Percentiles rank a stretch among this genome's conserved stretches.
Evolutionary conservation across 1,140 invertebrate species (phyloP).

Genomic region (Camponotus vicinus): DNA sequence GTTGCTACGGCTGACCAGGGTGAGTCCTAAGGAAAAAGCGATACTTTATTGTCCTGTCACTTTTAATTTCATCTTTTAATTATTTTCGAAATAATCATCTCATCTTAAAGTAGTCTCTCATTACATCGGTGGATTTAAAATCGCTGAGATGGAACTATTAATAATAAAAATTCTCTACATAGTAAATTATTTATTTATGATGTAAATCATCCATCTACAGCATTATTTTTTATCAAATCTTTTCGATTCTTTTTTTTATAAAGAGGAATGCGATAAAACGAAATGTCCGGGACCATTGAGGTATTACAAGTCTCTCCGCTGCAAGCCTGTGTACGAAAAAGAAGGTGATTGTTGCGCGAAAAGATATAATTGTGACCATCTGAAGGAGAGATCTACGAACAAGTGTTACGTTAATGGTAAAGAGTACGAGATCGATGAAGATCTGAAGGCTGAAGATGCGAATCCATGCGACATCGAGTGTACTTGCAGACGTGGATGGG

Average conservation of each 20-base stretch:
- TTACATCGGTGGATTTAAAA: not conserved
- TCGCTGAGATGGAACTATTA: not conserved
- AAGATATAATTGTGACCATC: slow-evolving; percentile 67
- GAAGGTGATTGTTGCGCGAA: slow-evolving; percentile 66
- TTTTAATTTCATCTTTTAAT: not conserved
- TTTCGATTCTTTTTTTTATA: not conserved
- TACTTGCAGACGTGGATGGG: not conserved
- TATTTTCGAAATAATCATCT: not conserved
- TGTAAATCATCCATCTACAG: no score
- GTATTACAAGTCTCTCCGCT: slow-evolving; percentile 66
- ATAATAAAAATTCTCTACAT: no score
- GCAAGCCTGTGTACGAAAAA: slow-evolving; percentile 65
- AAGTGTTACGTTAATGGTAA: slow-evolving; percentile 74
- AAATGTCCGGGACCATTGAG: slow-evolving; percentile 66
- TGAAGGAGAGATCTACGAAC: slow-evolving; percentile 30
- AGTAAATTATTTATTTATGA: no score
- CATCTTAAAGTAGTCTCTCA: not conserved
- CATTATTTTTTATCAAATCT: not conserved
- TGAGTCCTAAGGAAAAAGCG: slow-evolving; percentile 22
- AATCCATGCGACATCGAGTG: slow-evolving; percentile 68
- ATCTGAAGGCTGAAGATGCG: slow-evolving; percentile 60
- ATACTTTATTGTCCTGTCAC: not conserved
- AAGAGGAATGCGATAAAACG: slow-evolving; percentile 61
- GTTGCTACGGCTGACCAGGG: not conserved
- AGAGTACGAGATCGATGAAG: slow-evolving; percentile 64